Conservation (phyloP, 2,797 vertebrate species). For the Tapera naevia region DNA sequence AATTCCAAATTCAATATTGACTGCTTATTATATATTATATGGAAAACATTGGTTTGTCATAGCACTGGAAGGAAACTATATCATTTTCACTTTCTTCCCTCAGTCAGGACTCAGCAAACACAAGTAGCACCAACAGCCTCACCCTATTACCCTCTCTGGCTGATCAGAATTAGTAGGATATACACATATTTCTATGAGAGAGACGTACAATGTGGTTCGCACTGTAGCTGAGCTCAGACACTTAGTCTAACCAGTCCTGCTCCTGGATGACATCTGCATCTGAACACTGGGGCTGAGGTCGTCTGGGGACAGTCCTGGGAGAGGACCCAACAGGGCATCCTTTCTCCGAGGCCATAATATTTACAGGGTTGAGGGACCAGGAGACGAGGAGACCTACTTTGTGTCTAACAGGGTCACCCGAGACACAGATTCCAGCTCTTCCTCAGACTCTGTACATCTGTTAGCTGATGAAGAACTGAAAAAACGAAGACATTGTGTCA, state of each 20-base stretch:
- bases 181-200: background rate
- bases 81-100: background rate
- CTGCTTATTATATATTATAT: background rate
- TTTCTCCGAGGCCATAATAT: background rate
- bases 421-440: background rate
- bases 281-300: fast-evolving
- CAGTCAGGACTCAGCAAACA: background rate
- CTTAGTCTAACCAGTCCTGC: background rate
- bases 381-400: background rate
- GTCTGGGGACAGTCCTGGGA: background rate
- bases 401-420: fast-evolving
- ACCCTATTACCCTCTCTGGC: background rate
- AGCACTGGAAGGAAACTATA: background rate
- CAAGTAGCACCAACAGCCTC: background rate
- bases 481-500: background rate
- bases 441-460: background rate
- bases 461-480: background rate
- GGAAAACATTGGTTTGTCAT: background rate
- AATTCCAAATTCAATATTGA: background rate
- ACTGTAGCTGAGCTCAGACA: background rate
- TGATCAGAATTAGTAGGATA: background rate
- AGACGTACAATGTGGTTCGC: background rate
- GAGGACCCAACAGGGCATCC: background rate
- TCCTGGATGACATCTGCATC: background rate
- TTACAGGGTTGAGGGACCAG: background rate